Conservation (phyloP, 2,888 invertebrate genomes). For the Plutella xylostella region DNA sequence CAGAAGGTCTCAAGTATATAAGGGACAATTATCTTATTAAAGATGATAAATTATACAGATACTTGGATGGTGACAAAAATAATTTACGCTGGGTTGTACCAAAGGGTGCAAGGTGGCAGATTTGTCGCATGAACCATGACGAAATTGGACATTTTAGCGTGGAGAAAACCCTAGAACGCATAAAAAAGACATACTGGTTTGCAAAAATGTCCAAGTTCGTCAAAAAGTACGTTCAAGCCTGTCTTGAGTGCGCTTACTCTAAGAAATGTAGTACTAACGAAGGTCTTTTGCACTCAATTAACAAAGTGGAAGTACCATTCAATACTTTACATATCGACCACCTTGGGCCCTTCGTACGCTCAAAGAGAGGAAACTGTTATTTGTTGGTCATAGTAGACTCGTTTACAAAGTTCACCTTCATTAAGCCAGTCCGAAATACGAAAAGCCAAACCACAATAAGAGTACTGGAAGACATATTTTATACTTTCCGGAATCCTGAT, state of each 20-base stretch:
- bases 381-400: not conserved
- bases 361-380: not conserved
- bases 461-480: not conserved
- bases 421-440: not conserved
- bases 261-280: not conserved
- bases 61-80: not conserved
- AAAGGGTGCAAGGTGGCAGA: not conserved
- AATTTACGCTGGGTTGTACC: constrained; percentile 19
- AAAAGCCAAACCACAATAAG: not conserved
- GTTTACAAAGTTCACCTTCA: not conserved
- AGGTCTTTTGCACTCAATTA: not conserved
- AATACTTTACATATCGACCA: constrained; percentile 2
- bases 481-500: not conserved
- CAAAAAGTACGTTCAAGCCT: not conserved
- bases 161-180: not conserved
- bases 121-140: not conserved
- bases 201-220: constrained; percentile 1
- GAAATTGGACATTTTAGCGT: not conserved
- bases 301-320: not conserved
- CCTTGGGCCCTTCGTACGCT: not conserved
- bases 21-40: constrained; percentile 1
- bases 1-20: not conserved
- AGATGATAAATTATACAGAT: not conserved
- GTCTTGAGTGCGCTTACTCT: not conserved
- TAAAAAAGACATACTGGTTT: not conserved